Conservation (phyloP, 2,113 vertebrate genomes). For the Coracopsis vasa region DNA sequence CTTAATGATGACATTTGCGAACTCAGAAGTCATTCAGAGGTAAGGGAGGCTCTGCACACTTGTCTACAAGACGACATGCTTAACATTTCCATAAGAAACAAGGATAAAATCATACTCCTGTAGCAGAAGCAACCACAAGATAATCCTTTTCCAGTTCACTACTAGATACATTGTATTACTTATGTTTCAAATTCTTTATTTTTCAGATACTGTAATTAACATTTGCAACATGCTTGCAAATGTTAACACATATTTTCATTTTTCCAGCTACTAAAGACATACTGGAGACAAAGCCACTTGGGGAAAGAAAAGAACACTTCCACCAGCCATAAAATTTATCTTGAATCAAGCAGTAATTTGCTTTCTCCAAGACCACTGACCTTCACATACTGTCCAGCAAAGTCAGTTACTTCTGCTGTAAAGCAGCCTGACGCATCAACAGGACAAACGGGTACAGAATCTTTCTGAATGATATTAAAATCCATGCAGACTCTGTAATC, state of each 20-base stretch:
- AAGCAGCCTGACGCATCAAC: conserved; percentile 94
- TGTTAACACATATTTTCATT: not conserved
- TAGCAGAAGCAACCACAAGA: not conserved
- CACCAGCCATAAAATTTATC: not conserved
- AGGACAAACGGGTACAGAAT: conserved; percentile 91
- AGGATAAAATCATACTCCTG: not conserved
- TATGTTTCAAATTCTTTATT: not conserved
- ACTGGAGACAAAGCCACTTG: not conserved
- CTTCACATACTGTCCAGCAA: conserved; percentile 97
- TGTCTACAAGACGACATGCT: not conserved
- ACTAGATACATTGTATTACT: not conserved
- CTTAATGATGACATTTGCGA: not conserved
- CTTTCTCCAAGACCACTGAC: conserved; percentile 68
- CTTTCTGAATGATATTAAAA: conserved; percentile 90
- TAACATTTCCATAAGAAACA: not conserved
- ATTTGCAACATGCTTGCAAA: not conserved
- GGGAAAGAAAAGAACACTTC: not conserved
- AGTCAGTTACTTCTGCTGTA: conserved; percentile 91
- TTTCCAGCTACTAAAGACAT: not conserved
- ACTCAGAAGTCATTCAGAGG: not conserved
- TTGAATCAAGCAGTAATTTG: not conserved
- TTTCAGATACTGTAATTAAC: not conserved
- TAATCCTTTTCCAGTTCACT: not conserved
- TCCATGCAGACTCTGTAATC: conserved; percentile 94
- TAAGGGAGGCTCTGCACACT: not conserved